Conservation (phyloP, 2,888 invertebrate genomes). For the Drosophila anomelani region DNA sequence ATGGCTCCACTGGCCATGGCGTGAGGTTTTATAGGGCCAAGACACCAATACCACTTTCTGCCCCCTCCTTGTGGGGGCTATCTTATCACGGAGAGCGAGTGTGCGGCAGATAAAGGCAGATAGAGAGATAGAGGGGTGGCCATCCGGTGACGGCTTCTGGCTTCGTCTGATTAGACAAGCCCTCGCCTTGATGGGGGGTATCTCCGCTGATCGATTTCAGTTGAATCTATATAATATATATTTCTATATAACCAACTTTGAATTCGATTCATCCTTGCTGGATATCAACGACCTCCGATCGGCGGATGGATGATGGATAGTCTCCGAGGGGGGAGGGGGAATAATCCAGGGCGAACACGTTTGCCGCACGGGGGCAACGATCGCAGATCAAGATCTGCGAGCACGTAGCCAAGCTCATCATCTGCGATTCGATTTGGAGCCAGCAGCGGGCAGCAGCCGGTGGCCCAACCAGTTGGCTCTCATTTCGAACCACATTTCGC, state of each 20-base stretch:
- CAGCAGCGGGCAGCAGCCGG: constrained; percentile 21
- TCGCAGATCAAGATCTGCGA: constrained; percentile 28
- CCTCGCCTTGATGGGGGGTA: constrained; percentile 7
- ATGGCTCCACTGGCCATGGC: background rate
- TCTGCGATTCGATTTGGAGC: constrained; percentile 57
- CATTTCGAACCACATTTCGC: constrained; percentile 44
- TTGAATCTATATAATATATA: constrained; percentile 3
- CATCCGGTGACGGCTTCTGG: constrained; percentile 38
- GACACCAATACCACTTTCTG: no score
- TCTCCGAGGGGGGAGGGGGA: background rate
- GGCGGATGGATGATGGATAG: background rate
- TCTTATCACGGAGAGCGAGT: constrained; percentile 48
- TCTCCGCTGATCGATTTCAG: constrained; percentile 22
- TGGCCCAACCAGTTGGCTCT: constrained; percentile 62
- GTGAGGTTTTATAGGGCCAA: constrained; percentile 52
- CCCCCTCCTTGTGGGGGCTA: constrained; percentile 17
- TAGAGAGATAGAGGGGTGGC: constrained; percentile 19
- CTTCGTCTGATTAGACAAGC: constrained; percentile 50
- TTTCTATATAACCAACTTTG: no score
- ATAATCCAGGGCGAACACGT: constrained; percentile 54
- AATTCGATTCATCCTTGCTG: constrained; percentile 1
- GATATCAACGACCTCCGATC: constrained; percentile 68
- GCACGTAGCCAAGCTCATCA: constrained; percentile 41
- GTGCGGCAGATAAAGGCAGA: background rate
- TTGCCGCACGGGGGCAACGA: constrained; percentile 50